Evolutionary conservation across 1,140 invertebrate genomes (phyloP).

Genomic region (Wasmannia auropunctata): DNA sequence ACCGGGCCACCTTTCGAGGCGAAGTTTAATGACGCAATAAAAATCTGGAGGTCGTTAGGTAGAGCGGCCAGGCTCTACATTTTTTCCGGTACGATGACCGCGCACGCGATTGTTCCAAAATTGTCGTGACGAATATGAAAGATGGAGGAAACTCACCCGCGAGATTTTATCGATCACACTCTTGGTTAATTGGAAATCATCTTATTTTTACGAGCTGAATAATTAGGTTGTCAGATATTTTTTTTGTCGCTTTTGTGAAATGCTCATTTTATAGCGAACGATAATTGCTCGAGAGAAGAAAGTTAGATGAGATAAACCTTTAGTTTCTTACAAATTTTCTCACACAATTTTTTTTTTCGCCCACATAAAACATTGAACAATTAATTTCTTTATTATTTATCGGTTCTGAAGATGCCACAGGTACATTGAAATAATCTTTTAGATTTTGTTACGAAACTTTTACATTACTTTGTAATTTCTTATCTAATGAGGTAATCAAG

Average conservation of each 20-base stretch:
- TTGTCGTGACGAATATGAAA: conserved; percentile 48
- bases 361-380: neutral
- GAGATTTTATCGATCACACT: neutral
- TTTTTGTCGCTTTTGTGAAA: neutral
- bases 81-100: conserved; percentile 77
- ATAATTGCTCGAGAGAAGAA: neutral
- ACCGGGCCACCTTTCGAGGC: conserved; percentile 74
- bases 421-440: neutral
- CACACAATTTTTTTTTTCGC: neutral
- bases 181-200: conserved; percentile 19
- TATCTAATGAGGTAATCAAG: conserved; percentile 63
- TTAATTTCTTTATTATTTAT: neutral
- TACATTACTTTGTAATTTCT: conserved; percentile 63
- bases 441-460: neutral
- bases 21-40: conserved; percentile 81
- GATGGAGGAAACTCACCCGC: neutral
- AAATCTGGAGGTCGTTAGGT: conserved; percentile 80
- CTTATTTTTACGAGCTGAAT: neutral
- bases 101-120: conserved; percentile 70
- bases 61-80: conserved; percentile 69
- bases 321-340: neutral
- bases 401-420: neutral
- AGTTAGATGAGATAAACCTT: neutral
- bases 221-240: neutral
- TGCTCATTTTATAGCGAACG: neutral